Conservation (phyloP, 2,113 vertebrate genomes). For the Nipponia nippon region DNA sequence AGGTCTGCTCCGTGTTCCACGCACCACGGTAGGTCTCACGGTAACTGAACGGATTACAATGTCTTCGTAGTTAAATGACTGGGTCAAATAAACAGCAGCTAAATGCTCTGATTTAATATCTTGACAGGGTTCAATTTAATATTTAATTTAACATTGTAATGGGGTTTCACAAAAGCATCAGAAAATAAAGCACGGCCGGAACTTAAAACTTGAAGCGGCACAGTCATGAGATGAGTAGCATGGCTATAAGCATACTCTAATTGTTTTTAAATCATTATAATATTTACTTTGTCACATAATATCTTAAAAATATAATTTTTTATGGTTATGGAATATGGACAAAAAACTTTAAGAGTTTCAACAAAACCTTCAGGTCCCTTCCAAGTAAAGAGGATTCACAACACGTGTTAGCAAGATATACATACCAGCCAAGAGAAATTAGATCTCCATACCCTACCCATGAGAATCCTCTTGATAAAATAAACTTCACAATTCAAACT, state of each 20-base stretch:
- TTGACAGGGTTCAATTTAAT: neutral
- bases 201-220: neutral
- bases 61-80: rapidly evolving
- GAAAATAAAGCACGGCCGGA: neutral
- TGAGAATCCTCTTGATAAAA: neutral
- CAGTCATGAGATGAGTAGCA: too few relatives aligned
- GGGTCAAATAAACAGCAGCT: neutral
- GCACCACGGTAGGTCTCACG: rapidly evolving
- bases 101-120: neutral
- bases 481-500: too few relatives aligned
- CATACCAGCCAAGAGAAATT: neutral
- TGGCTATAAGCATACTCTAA: rapidly evolving
- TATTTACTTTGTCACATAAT: neutral
- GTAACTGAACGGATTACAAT: rapidly evolving
- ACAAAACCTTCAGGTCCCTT: neutral
- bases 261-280: neutral
- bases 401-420: neutral
- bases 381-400: neutral
- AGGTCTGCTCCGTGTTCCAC: rapidly evolving
- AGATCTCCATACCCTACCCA: too few relatives aligned
- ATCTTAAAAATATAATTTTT: neutral
- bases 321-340: neutral
- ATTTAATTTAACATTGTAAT: too few relatives aligned
- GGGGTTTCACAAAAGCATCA: neutral
- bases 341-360: neutral